phyloP scores from a whole-genome alignment of 2,113 vertebrate species.

The Bagarius yarrelli region DNA sequence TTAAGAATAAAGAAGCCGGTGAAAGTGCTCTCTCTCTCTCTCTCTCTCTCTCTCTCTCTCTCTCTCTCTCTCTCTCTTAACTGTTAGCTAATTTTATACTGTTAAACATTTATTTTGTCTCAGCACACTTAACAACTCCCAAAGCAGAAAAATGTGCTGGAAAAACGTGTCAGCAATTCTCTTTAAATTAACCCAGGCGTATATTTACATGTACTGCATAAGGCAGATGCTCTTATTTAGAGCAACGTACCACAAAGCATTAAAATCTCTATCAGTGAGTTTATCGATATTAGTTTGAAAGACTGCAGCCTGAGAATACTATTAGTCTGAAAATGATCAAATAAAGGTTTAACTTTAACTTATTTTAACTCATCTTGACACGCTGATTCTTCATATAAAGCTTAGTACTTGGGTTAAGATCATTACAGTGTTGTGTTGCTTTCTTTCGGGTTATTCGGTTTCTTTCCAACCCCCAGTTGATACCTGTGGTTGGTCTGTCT shows the following conservation, averaged over 20 bases:
- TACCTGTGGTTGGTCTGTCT: neutral
- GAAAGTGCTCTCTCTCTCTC: neutral
- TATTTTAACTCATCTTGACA: neutral
- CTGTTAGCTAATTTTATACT: neutral
- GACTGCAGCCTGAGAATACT: too few relatives aligned
- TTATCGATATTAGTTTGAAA: too few relatives aligned
- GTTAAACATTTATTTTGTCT: neutral
- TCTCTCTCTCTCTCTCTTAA: too few relatives aligned
- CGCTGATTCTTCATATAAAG: neutral
- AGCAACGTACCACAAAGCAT: too few relatives aligned
- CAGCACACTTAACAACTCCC: neutral
- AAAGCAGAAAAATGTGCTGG: neutral
- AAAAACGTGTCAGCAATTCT: neutral
- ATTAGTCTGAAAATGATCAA: too few relatives aligned
- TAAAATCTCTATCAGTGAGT: too few relatives aligned
- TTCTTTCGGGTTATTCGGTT: neutral
- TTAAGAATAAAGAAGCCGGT: conserved; percentile 37
- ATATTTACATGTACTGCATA: too few relatives aligned
- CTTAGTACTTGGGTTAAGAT: neutral
- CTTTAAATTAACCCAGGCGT: too few relatives aligned
- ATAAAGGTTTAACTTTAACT: neutral
- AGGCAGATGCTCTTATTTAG: too few relatives aligned
- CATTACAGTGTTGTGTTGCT: neutral
- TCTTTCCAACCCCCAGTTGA: neutral
- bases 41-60: too few relatives aligned